Evolutionary conservation across 2,888 invertebrate genomes (phyloP).

Genomic region (Drosophila prolongata): DNA sequence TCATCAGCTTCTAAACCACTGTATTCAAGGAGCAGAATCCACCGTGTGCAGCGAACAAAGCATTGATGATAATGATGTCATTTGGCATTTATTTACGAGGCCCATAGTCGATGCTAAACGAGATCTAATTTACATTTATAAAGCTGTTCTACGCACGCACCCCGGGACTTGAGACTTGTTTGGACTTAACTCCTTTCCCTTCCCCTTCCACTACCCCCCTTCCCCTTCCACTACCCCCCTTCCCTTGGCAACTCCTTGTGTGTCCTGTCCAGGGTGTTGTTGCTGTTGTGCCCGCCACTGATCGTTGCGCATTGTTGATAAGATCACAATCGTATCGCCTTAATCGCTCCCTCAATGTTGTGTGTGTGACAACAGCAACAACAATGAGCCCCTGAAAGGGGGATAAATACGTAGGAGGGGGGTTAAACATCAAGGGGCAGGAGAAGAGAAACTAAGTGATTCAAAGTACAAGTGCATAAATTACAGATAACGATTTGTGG

Average conservation of each 20-base stretch:
- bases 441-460: conserved; percentile 71
- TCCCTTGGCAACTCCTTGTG: conserved; percentile 60
- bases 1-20: background rate
- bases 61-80: conserved; percentile 81
- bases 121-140: conserved; percentile 84
- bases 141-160: conserved; percentile 82
- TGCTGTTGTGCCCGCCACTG: conserved; percentile 53
- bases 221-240: background rate
- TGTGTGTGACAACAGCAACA: conserved; percentile 56
- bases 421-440: conserved; percentile 17
- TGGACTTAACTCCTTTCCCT: conserved; percentile 22
- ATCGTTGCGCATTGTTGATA: conserved; percentile 75
- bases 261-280: conserved; percentile 57
- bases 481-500: conserved; percentile 77
- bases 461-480: conserved; percentile 80
- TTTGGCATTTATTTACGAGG: conserved; percentile 84
- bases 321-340: conserved; percentile 70
- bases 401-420: background rate
- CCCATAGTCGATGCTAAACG: conserved; percentile 81
- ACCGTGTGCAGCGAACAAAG: conserved; percentile 54
- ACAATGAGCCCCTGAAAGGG: conserved; percentile 38
- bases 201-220: too few species aligned
- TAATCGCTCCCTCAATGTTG: conserved; percentile 39
- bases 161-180: conserved; percentile 48
- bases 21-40: conserved; percentile 9